Evolutionary conservation across 2,113 vertebrate species (phyloP).

Genomic region (Sclerurus mexicanus): DNA sequence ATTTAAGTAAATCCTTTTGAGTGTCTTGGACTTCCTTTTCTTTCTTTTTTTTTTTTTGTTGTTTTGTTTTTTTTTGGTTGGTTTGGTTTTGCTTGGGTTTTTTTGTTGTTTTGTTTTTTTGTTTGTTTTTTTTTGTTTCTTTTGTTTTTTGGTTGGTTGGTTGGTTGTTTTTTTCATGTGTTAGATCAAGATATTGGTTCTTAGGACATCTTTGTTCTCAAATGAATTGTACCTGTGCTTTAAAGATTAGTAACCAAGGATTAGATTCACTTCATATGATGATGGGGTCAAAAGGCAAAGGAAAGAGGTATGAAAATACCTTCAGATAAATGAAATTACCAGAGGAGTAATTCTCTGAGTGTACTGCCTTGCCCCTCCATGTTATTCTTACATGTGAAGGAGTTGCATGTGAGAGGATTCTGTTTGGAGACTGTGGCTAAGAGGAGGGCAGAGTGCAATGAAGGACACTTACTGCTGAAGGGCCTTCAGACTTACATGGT

Average conservation of each 20-base stretch:
- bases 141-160: too few relatives aligned
- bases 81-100: too few relatives aligned
- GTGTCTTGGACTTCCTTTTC: neutral
- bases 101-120: too few relatives aligned
- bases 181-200: neutral
- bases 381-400: neutral
- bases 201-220: neutral
- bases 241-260: neutral
- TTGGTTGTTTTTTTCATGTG: neutral
- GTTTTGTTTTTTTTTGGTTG: too few relatives aligned
- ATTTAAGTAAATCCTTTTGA: neutral
- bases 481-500: neutral
- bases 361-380: neutral
- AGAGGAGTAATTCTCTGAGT: neutral
- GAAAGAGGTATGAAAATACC: neutral
- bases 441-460: neutral
- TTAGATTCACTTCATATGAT: neutral
- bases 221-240: neutral
- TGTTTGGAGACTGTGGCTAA: neutral
- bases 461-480: neutral
- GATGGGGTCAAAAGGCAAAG: neutral
- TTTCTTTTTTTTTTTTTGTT: too few relatives aligned
- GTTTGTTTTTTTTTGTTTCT: too few relatives aligned
- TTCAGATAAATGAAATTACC: neutral
- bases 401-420: neutral